Evolutionary conservation across 2,888 invertebrate genomes (phyloP).

Genomic region (Zeuzera pyrina): DNA sequence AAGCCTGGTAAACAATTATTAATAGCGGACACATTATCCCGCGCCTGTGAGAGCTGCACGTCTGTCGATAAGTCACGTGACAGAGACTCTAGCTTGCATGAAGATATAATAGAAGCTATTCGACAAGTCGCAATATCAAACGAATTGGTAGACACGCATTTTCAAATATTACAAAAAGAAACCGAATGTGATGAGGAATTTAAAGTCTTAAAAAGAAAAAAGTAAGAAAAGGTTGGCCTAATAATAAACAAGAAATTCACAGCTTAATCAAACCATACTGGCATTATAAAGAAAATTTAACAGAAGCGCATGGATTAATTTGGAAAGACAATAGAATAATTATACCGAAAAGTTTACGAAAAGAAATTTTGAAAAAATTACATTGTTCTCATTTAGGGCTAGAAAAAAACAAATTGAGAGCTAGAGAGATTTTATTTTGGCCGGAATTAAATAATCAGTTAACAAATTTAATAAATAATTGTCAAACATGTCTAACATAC

Average conservation of each 20-base stretch:
- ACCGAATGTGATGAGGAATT: slow-evolving; percentile 7
- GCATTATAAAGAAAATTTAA: slow-evolving; percentile 10
- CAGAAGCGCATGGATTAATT: slow-evolving; percentile 10
- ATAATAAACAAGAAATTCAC: slow-evolving; percentile 4
- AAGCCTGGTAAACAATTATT: slow-evolving; percentile 16
- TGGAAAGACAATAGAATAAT: slow-evolving; percentile 10
- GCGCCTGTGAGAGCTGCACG: slow-evolving; percentile 3
- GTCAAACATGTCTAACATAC: not conserved
- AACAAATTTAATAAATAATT: not conserved
- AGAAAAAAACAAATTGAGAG: not conserved
- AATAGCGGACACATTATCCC: slow-evolving; percentile 18
- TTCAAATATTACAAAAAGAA: slow-evolving; percentile 10
- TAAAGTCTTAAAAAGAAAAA: not conserved
- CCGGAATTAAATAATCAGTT: not conserved
- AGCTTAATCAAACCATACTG: slow-evolving; percentile 4
- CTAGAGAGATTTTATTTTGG: not conserved
- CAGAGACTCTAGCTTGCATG: too few species aligned
- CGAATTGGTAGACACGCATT: slow-evolving; percentile 10
- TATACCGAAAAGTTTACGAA: not conserved
- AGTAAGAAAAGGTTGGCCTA: slow-evolving; percentile 9
- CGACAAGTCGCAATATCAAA: slow-evolving; percentile 7
- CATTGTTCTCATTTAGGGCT: not conserved
- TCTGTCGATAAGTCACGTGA: slow-evolving; percentile 3
- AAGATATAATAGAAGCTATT: slow-evolving; percentile 5
- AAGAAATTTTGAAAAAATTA: not conserved